phyloP scores from a whole-genome alignment of 2,888 invertebrate species.

The Choristoneura rosaceana region DNA sequence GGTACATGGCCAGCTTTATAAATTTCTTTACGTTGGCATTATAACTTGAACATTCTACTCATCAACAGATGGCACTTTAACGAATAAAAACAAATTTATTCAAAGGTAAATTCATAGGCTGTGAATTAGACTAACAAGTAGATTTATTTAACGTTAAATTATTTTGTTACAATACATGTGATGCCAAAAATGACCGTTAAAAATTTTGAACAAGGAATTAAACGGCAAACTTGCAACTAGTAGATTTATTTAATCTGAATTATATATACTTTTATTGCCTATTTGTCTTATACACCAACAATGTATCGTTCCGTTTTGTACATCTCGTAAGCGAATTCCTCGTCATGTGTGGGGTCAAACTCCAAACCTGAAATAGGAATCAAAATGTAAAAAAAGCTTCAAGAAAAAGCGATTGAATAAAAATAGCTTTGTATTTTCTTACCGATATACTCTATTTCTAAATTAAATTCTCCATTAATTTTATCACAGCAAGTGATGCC shows the following conservation, averaged over 20 bases:
- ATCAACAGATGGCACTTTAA: not conserved
- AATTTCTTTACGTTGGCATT: not conserved
- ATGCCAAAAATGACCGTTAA: no score
- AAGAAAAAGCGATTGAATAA: conserved; percentile 7
- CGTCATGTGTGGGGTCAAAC: conserved; percentile 91
- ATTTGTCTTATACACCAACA: conserved; percentile 82
- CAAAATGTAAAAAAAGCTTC: conserved; percentile 3
- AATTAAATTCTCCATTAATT: conserved; percentile 92
- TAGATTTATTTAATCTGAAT: conserved; percentile 14
- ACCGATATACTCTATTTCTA: conserved; percentile 95
- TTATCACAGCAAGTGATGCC: conserved; percentile 93
- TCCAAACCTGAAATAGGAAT: conserved; percentile 86
- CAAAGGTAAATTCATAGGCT: no score
- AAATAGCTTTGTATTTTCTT: conserved; percentile 44
- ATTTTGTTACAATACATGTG: no score
- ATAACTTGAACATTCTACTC: not conserved
- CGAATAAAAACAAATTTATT: not conserved
- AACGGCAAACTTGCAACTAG: conserved; percentile 17
- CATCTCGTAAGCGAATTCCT: conserved; percentile 97
- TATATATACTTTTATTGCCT: not conserved
- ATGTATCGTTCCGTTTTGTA: conserved; percentile 90
- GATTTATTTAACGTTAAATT: no score
- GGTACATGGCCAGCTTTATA: not conserved
- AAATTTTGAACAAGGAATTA: not conserved
- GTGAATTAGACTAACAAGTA: no score